Conservation (phyloP, 2,888 invertebrate genomes). For the Leptinotarsa peninsularis region DNA sequence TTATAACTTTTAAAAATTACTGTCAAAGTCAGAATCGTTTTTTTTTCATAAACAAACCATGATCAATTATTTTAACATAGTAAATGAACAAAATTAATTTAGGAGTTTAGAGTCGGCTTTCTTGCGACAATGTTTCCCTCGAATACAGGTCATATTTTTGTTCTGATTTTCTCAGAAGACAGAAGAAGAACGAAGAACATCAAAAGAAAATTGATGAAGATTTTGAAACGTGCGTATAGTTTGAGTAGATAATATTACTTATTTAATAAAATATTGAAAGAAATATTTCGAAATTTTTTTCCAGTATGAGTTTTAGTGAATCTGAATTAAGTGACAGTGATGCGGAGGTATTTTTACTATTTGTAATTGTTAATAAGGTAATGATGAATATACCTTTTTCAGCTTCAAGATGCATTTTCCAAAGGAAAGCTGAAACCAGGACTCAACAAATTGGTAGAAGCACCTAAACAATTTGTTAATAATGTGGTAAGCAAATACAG, state of each 20-base stretch:
- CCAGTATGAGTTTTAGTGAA: slow-evolving; percentile 50
- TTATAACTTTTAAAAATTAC: too few species aligned
- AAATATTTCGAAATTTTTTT: not conserved
- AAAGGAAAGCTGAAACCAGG: slow-evolving; percentile 89
- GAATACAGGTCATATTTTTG: too few species aligned
- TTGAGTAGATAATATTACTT: not conserved
- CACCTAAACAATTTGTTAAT: slow-evolving; percentile 74
- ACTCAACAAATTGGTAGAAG: slow-evolving; percentile 76
- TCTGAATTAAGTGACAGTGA: slow-evolving; percentile 59
- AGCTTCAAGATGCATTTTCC: slow-evolving; percentile 92
- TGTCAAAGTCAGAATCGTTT: too few species aligned
- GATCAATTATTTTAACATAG: too few species aligned
- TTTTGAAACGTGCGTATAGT: not conserved
- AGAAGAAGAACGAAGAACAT: too few species aligned
- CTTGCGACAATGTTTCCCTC: too few species aligned
- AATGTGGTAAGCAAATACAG: slow-evolving; percentile 74
- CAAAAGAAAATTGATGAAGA: too few species aligned
- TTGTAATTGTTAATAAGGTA: not conserved
- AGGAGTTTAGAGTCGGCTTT: too few species aligned
- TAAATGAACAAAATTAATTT: too few species aligned
- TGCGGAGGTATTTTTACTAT: slow-evolving; percentile 51
- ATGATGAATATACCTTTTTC: slow-evolving; percentile 51
- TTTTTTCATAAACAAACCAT: too few species aligned
- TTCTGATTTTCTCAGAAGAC: too few species aligned
- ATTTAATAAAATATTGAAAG: not conserved